Percentiles rank a stretch among this genome's conserved stretches.
Evolutionary conservation across 2,888 invertebrate genomes (phyloP).

Genomic region (Pycnomerus fuliginosus): DNA sequence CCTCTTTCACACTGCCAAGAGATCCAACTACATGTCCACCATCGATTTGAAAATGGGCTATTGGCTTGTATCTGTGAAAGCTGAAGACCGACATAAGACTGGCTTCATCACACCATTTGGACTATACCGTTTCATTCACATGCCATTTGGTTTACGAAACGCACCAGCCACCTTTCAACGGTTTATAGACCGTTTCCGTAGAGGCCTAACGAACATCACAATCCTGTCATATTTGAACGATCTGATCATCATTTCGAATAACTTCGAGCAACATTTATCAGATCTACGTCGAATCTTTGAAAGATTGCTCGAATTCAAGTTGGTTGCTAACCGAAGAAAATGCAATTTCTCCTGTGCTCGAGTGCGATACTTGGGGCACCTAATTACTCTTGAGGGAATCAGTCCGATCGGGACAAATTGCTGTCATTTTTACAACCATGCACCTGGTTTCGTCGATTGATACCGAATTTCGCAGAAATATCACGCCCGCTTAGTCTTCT

Average conservation of each 20-base stretch:
- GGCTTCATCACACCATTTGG: conserved; percentile 36
- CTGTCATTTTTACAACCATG: conserved; percentile 28
- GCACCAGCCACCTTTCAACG: conserved; percentile 34
- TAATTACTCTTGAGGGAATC: conserved; percentile 26
- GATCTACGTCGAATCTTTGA: conserved; percentile 27
- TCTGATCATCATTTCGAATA: conserved; percentile 28
- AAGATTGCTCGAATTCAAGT: conserved; percentile 21
- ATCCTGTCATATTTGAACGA: conserved; percentile 35
- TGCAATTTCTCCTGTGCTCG: conserved; percentile 25
- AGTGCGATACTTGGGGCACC: conserved; percentile 29
- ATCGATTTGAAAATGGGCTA: conserved; percentile 25
- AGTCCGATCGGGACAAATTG: conserved; percentile 27
- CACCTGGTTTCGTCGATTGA: conserved; percentile 26
- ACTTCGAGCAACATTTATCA: conserved; percentile 29
- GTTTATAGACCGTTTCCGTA: conserved; percentile 29
- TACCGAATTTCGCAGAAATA: conserved; percentile 21
- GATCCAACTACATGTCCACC: conserved; percentile 17
- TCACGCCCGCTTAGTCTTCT: conserved; percentile 11
- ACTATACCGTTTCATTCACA: conserved; percentile 24
- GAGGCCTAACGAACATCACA: conserved; percentile 20
- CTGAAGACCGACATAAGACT: conserved; percentile 21
- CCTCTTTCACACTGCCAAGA: conserved; percentile 8
- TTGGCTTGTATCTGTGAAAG: conserved; percentile 17
- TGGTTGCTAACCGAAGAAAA: conserved; percentile 29
- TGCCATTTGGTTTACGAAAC: conserved; percentile 34